Conservation (phyloP, 2,888 invertebrate genomes). For the Stenoptilia bipunctidactyla region DNA sequence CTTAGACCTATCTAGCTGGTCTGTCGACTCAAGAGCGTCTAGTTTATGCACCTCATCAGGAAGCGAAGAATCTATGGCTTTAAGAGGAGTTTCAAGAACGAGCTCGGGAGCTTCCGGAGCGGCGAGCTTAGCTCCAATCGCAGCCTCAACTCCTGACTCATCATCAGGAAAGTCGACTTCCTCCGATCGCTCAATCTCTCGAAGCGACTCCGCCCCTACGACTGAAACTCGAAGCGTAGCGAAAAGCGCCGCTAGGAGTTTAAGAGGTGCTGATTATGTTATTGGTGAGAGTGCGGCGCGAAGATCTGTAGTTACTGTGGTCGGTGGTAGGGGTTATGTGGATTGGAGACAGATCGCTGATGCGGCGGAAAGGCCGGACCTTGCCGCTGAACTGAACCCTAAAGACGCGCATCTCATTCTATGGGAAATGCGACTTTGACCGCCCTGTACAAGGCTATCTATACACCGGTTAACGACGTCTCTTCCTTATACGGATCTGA, state of each 20-base stretch:
- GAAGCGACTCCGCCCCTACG: slow-evolving; percentile 37
- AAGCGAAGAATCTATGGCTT: slow-evolving; percentile 86
- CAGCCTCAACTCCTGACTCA: slow-evolving; percentile 57
- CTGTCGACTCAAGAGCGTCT: slow-evolving; percentile 86
- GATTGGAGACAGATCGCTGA: slow-evolving; percentile 86
- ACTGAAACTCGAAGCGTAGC: slow-evolving; percentile 21
- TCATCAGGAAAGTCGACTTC: slow-evolving; percentile 48
- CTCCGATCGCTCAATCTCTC: slow-evolving; percentile 46
- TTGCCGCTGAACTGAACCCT: slow-evolving; percentile 78
- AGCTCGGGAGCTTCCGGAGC: slow-evolving; percentile 81
- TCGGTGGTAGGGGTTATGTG: slow-evolving; percentile 90
- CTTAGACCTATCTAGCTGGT: slow-evolving; percentile 88
- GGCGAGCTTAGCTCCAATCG: slow-evolving; percentile 66
- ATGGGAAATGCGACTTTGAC: slow-evolving; percentile 79
- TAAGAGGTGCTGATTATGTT: slow-evolving; percentile 52
- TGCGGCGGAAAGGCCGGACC: slow-evolving; percentile 65
- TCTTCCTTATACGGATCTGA: slow-evolving; percentile 17
- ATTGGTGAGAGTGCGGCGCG: slow-evolving; percentile 63
- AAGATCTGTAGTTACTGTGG: slow-evolving; percentile 85
- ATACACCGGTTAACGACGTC: slow-evolving; percentile 12
- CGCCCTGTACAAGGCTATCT: slow-evolving; percentile 6
- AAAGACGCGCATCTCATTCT: slow-evolving; percentile 91
- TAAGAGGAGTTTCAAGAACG: slow-evolving; percentile 80
- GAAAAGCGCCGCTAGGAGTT: slow-evolving; percentile 45
- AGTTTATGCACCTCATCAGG: slow-evolving; percentile 87